Evolutionary conservation across 2,113 vertebrate species (phyloP).

Genomic region (Eudyptes chrysolophus): DNA sequence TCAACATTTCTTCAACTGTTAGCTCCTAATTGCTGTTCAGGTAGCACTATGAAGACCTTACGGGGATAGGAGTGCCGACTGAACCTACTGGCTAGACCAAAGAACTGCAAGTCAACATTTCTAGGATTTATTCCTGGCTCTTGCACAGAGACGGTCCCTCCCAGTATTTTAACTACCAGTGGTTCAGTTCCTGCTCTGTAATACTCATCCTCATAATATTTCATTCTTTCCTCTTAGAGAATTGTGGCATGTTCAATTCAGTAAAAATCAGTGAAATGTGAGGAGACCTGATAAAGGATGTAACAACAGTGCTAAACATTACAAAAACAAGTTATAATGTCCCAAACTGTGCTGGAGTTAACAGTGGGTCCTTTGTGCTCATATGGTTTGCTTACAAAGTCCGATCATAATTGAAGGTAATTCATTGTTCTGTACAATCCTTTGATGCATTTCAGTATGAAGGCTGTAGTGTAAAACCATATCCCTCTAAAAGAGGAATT

Average conservation of each 20-base stretch:
- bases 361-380: not conserved
- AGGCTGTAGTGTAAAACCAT: not conserved
- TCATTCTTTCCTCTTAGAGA: not conserved
- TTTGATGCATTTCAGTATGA: not conserved
- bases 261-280: not conserved
- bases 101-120: not conserved
- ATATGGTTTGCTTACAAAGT: not conserved
- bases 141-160: not conserved
- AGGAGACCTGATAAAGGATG: not conserved
- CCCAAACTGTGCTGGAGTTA: not conserved
- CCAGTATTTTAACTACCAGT: not conserved
- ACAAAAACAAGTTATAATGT: not conserved
- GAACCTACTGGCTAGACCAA: not conserved
- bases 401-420: not conserved
- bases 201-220: not conserved
- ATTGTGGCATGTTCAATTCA: not conserved
- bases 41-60: not conserved
- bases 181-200: not conserved
- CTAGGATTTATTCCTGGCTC: not conserved
- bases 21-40: not conserved
- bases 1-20: not conserved
- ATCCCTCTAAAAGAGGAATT: not conserved
- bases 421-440: not conserved
- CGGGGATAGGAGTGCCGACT: fast-evolving
- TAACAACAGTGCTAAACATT: not conserved